Conservation (phyloP, 2,888 invertebrate genomes). For the Emmelina monodactyla region DNA sequence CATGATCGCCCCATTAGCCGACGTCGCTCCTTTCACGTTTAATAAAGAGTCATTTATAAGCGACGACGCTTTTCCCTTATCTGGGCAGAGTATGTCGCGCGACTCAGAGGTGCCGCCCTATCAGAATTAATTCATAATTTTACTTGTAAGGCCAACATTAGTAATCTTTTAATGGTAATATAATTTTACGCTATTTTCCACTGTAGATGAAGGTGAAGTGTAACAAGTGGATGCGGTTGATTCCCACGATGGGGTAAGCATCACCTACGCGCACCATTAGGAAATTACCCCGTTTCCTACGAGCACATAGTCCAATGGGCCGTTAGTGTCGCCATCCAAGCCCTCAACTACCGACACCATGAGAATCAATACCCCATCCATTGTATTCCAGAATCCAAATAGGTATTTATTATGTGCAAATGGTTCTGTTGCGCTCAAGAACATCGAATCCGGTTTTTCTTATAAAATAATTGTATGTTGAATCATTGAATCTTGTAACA, state of each 20-base stretch:
- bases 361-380: conserved; percentile 19
- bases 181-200: not conserved
- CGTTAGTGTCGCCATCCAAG: conserved; percentile 23
- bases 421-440: not conserved
- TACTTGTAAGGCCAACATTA: conserved; percentile 29
- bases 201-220: conserved; percentile 9
- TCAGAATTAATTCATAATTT: conserved; percentile 63
- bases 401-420: conserved; percentile 1
- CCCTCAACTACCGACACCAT: conserved; percentile 11
- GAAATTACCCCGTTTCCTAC: conserved; percentile 39
- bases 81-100: conserved; percentile 58
- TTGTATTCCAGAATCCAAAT: not conserved
- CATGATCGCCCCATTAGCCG: conserved; percentile 67
- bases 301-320: conserved; percentile 18
- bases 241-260: conserved; percentile 47
- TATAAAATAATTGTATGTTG: no score
- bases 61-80: conserved; percentile 62
- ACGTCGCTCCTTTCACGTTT: conserved; percentile 64
- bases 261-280: conserved; percentile 47
- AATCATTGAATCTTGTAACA: no score
- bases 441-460: no score
- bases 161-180: not conserved
- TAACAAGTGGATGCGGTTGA: conserved; percentile 28
- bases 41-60: conserved; percentile 67
- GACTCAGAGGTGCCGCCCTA: conserved; percentile 62